Base-by-base conservation (phyloP, 2,888 invertebrate genomes). In the Rhaphigaster nebulosa region DNA sequence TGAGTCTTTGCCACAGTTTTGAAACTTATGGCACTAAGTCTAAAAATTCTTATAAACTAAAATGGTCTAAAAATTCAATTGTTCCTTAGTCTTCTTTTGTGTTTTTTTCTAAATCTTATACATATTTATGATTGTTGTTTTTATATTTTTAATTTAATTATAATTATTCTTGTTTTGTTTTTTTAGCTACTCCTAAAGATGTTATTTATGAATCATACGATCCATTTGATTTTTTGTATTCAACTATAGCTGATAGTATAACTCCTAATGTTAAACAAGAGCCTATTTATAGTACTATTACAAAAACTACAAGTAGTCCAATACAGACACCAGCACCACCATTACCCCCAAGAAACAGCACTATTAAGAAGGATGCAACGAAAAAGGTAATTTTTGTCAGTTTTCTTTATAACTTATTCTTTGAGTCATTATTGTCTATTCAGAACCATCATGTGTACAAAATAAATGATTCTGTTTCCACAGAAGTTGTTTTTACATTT, bases 221-320 rank as follows among this genome's bases (percentile, higher is more conserved):
- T 94, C 96, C 96, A n/a, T 96, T 96, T 93, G 96, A 97, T 93
- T 97, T 96, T 93, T 95, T 97, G 93, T 96, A 96, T 93, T 95
- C 95, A 93, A 94, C 94, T 54, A 95, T 95, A 70, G 95, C 95
- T 56, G 95, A 95, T 92, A 96, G 95, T 93, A 96, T 96, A 91
- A 18, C 23, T 38, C 60, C 34, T 38, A 65, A 54, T 52, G 29
- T 80, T 20, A 80, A 80, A 54, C 90, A 34, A 56, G 93, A 95
- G 90, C 96, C 96, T 13, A 95, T 96, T 91, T 96, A 96, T 93
- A 96, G 96, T 56, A 96, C 96, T 65, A 95, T 96, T 76, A 95
- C 95, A 92, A 95, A 95, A 93, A 92, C 91, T 29, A 91, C 92
- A 12, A 92, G 92, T 38, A 91, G 92, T 60, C 92, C 92, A 80